Base-by-base conservation (phyloP, 2,888 invertebrate genomes). In the Lasioglossum vierecki region DNA sequence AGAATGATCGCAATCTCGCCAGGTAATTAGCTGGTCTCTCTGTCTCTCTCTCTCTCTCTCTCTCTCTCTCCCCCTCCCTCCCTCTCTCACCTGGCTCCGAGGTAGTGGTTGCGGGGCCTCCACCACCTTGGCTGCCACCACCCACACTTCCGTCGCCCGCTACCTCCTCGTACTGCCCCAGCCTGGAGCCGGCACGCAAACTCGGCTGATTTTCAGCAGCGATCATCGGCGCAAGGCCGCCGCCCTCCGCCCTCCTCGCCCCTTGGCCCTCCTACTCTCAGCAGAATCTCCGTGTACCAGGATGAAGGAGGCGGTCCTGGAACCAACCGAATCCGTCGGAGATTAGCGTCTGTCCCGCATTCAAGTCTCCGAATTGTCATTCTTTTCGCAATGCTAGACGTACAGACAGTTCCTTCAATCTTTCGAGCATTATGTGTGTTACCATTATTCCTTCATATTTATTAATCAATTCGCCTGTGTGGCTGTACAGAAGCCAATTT, bases 101-200 rank as follows among this genome's bases (percentile, higher is more conserved):
- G 94, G 95, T 95, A 92, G 95, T 89, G 92, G 94, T 93, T 88
- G 95, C 95, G 93, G 94, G 93, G 92, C 95, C 88, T 78, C 79
- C 82, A 73, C 82, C 81, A 81, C 80, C 77, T 60, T 66, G 79
- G 83, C 68, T 81, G 80, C 85, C 83, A 70, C 78, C 78, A 57
- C 72, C 84, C 85, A 84, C 81, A 49, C 81, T 88, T 85, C 95
- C 91, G 85, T 85, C 85, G 73, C 72, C 85, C 78, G 82, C 89
- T 89, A 83, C 81, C 82, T 92, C 92, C 83, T 92, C 92, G 84
- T 88, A 89, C 84, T 93, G 92, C 75, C 91, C 93, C 75, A 92
- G 89, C 49, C 92, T 92, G 75, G 93, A 92, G 88, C 88, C 92
- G 77, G 90, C 92, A 84, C 93, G 92, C 84, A 92, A 92, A 86